Percentiles rank a stretch among this genome's conserved stretches.
These are phyloP conservation scores for Micrasema longulum DNA, from an alignment of 1,140 invertebrate genomes.

Conservation along the genomic window DNA sequence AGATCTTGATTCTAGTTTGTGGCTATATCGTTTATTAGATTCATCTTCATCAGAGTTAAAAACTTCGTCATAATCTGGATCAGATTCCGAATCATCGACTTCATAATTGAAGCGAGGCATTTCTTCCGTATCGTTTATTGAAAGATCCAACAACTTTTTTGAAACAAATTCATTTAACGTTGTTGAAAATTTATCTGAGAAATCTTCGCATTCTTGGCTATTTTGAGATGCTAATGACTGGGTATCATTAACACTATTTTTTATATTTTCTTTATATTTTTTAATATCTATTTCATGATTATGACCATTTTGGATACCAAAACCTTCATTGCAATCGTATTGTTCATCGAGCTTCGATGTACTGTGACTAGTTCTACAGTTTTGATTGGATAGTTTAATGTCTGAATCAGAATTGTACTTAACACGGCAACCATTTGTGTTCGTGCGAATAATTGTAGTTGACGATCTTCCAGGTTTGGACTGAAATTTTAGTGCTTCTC, in stretches of 20 bases:
- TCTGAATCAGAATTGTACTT: constrained; percentile 42
- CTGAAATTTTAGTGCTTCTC: not conserved
- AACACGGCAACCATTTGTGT: constrained; percentile 12
- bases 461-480: not conserved
- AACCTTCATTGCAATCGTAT: not conserved
- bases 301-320: not conserved
- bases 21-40: not conserved
- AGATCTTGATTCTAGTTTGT: constrained; percentile 14
- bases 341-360: constrained; percentile 14
- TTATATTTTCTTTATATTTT: constrained; percentile 35
- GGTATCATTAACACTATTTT: constrained; percentile 12
- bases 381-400: not conserved
- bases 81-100: constrained; percentile 49
- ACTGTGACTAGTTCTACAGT: constrained; percentile 25
- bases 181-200: constrained; percentile 41
- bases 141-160: constrained; percentile 45
- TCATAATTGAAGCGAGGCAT: constrained; percentile 46
- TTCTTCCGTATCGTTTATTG: constrained; percentile 31
- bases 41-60: constrained; percentile 51
- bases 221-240: not conserved
- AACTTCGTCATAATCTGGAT: constrained; percentile 53
- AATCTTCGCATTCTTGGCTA: constrained; percentile 17
- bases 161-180: constrained; percentile 48
- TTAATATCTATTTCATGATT: not conserved
- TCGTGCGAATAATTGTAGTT: constrained; percentile 13